Evolutionary conservation across 2,888 invertebrate genomes (phyloP).

Genomic region (Hirudinaria manillensis): DNA sequence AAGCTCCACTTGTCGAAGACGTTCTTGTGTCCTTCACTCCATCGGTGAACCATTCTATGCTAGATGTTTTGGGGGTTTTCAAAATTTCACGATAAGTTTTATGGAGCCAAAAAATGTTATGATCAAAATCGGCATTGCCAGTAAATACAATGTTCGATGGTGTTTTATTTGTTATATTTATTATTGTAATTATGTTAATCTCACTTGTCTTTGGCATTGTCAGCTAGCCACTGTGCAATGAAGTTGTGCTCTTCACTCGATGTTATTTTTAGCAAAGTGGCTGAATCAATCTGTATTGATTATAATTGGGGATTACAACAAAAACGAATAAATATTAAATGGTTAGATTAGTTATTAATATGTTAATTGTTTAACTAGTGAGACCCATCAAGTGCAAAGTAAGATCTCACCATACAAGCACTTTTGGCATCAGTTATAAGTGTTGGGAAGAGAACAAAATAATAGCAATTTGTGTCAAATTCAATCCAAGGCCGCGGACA

Average conservation of each 20-base stretch:
- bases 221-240: conserved; percentile 72
- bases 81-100: no score
- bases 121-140: no score
- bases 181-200: no score
- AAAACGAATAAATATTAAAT: no score
- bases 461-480: conserved; percentile 75
- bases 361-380: no score
- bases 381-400: no score
- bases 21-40: conserved; percentile 53
- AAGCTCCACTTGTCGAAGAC: conserved; percentile 16
- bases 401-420: conserved; percentile 33
- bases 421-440: conserved; percentile 32
- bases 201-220: conserved; percentile 53
- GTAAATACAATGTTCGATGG: no score
- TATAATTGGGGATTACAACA: no score
- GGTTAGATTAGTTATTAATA: no score
- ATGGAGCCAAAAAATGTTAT: no score
- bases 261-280: conserved; percentile 71
- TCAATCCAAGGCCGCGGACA: conserved; percentile 85
- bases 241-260: conserved; percentile 80
- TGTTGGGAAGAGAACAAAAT: conserved; percentile 77
- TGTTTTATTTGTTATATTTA: no score
- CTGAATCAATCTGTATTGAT: conserved; percentile 49
- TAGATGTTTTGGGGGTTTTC: conserved; percentile 17
- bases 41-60: conserved; percentile 78